Evolutionary conservation across 2,888 invertebrate species (phyloP), one percentile per base, ranked within the genome.

Genomic region (Agonopterix subpropinquella): DNA sequence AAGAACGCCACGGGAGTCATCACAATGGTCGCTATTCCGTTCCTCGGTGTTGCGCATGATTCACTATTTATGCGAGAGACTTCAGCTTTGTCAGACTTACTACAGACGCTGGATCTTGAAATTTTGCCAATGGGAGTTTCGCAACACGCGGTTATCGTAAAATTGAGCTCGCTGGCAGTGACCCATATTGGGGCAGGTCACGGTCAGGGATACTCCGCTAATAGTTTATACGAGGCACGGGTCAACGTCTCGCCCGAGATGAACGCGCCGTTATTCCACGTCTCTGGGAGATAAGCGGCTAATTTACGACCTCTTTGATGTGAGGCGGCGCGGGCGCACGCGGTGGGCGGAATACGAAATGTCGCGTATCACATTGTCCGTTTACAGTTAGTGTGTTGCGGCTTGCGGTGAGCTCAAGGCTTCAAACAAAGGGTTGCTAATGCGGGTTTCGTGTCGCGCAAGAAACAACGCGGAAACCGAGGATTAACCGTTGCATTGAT

Each of bases 101-200:
- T 85, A 87, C 86, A 87, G 87, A 87, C 86, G 72, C 65, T 63
- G 70, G 64, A 71, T 78, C 75, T 88, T 88, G 87, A 86, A 80
- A 80, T 83, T 85, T 80, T 87, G 87, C 87, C 87, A 88, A 86
- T 84, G 74, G 65, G 69, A 66, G 76, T 81, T 83, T 80, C 73
- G 80, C 79, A 71, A 67, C 66, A 63, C 64, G 71, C 70, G 80
- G 77, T 85, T 74, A 84, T 84, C 85, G 84, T 87, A 84, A 87
- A 86, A 81, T 79, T 66, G 67, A 70, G 61, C 64, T 61, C 67
- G 62, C 55, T 77, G 85, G 77, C 85, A 83, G 76, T 84, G 85
- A 82, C 82, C 86, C 69, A 80, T 76, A 77, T 85, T 76, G 73
- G 59, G 73, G 71, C 62, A 75, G 86, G 85, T 86, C 83, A 81